Evolutionary conservation across 1,140 invertebrate genomes (phyloP), one percentile per base, ranked within the genome.

Genomic region (Trichonephila clavipes): DNA sequence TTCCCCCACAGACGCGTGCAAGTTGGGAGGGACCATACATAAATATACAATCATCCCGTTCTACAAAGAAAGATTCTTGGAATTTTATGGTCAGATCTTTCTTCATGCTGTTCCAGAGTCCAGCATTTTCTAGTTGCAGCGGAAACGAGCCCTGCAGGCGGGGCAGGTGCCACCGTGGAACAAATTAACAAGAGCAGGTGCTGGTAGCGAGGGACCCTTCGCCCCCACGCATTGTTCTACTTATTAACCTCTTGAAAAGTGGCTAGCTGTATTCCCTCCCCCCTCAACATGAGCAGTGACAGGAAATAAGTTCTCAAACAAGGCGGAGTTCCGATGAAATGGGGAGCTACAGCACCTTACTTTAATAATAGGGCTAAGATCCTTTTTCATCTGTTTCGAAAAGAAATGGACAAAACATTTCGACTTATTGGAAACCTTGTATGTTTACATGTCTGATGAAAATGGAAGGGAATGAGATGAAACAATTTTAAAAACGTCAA

Each of bases 211-310:
- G 72, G 72, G 72, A 51, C 40, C 18, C 82, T 59, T 85, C 82
- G 82, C 62, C 64, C 64, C 88, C 88, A 89, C 88, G 14, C 88
- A 51, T 89, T 89, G 88, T 89, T 89, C 62, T 19, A 72, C 88
- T 72, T 69, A 89, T 89, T 89, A 89, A 89, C 64, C 88, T 89
- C 40, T 34, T 77, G 72, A 7, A 77, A 77, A 77, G 72, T 77
- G 72, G 72, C 72, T 77, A 77, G 28, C 72, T 77, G 72, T 34
- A 2, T 24, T 14, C 81, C 82, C 40, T 44, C 44, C 40, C 51
- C 28, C 19, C 2, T 14, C 21, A n/a, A 59, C 82, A 51, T 59
- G 82, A 59, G n/a, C 58, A 85, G 82, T 85, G 82, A 40, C 34
- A 69, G 34, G 88, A 89, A 69, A 89, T 62, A 61, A 64, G 24